A percentile compares a stretch with the other conserved stretches of the same genome.
Conservation (phyloP, 2,113 vertebrate species). For the Benitochromis conjunctus region DNA sequence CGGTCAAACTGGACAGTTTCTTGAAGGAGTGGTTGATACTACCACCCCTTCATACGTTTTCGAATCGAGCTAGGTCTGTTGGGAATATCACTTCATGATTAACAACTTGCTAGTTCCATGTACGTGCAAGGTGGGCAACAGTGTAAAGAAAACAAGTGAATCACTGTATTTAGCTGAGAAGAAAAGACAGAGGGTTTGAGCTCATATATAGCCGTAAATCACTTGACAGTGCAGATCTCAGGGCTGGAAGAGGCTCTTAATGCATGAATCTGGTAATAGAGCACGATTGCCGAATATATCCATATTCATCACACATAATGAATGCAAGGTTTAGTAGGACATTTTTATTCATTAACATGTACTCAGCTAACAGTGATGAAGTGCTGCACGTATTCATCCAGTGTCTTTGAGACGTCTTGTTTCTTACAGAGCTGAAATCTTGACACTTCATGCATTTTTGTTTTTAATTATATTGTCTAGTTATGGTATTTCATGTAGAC, state of each 20-base stretch:
- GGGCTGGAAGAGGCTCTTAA: neutral
- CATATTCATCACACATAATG: neutral
- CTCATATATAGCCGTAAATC: neutral
- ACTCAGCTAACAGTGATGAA: neutral
- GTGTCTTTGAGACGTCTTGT: neutral
- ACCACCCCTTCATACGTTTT: neutral
- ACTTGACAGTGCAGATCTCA: neutral
- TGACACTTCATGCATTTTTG: neutral
- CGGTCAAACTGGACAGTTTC: neutral
- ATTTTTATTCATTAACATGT: neutral
- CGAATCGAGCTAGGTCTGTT: neutral
- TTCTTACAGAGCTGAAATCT: neutral
- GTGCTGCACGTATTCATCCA: neutral
- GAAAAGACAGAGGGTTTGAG: neutral
- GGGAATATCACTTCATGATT: neutral
- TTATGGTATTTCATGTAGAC: neutral
- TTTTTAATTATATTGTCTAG: neutral
- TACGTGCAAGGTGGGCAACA: neutral
- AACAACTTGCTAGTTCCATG: neutral
- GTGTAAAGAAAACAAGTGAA: neutral
- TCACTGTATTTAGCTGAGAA: neutral
- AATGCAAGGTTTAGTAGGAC: neutral
- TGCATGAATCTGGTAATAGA: neutral
- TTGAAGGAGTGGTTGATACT: neutral
- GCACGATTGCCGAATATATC: neutral